Evolutionary conservation across 2,113 vertebrate species (phyloP), one percentile per base, ranked within the genome.

Genomic region (Festucalex cinctus): DNA sequence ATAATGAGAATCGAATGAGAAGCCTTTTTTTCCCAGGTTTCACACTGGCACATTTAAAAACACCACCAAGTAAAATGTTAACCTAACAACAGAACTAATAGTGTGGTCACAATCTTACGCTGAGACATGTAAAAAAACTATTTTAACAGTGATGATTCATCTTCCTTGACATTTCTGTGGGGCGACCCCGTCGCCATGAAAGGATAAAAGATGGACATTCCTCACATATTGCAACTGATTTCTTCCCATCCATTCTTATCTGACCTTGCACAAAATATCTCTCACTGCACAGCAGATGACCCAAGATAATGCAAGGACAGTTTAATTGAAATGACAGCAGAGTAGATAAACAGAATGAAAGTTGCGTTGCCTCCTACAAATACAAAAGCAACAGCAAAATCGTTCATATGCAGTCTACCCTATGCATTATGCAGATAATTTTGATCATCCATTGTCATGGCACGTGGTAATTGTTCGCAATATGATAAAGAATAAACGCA

Each of bases 281-380:
- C 69, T 60, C 64, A 68, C 62, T 66, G 74, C 58, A 73, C 75
- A 71, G 48, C 71, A 69, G 88, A 91, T 90, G 86, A 86, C 84
- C 84, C 79, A 66, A 83, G 90, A 91, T 83, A 88, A 87, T 79
- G 69, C 74, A 84, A 89, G 82, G 83, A 76, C 79, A 81, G 58
- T 69, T 69, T 86, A 89, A 89, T 90, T 85, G 83, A 78, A 90
- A 71, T 82, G 81, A 88, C 88, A 88, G 83, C 74, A 66, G 79
- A 80, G 19, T 6, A n/a, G 46, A 48, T 48, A 8, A 68, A 61
- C 49, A 63, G 63, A 70, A 28, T 68, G 75, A 77, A 71, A 60
- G 79, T 75, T 61, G 20, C 39, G 65, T 66, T 70, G 24, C 74
- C 61, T 78, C 60, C 66, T 10, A 24, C 58, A 68, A 71, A 75